These are phyloP conservation scores for Rhagonycha lutea DNA, from an alignment of 2,888 invertebrate genomes.

Conservation along the genomic window DNA sequence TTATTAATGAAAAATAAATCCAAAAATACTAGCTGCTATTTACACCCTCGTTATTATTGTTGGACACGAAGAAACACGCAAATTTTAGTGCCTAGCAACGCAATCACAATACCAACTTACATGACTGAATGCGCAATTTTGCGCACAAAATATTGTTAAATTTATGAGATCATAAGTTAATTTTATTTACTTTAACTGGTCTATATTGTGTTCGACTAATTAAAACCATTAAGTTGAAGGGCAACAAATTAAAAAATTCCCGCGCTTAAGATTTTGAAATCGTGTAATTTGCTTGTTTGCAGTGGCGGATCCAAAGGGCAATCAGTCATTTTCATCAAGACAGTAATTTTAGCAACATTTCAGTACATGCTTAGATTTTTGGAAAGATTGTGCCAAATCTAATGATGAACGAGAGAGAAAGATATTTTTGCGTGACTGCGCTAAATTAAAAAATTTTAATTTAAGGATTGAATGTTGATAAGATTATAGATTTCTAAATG, in stretches of 20 bases:
- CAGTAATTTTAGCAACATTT: no score
- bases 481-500: no score
- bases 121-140: conserved; percentile 17
- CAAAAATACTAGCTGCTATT: background rate
- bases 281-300: background rate
- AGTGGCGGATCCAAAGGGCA: background rate
- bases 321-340: no score
- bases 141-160: background rate
- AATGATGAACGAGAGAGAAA: no score
- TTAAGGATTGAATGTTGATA: no score
- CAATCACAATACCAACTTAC: conserved; percentile 13
- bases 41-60: background rate
- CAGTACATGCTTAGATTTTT: no score
- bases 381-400: no score
- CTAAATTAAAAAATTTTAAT: no score
- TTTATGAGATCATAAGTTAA: conserved; percentile 16
- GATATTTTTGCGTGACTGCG: no score
- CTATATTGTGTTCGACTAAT: background rate
- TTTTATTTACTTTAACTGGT: conserved; percentile 8
- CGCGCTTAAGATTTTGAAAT: background rate
- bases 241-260: background rate
- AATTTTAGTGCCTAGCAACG: conserved; percentile 4
- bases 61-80: background rate
- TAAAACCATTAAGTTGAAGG: background rate
- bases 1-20: background rate